Evolutionary conservation across 2,797 vertebrate genomes (phyloP).

Genomic region (Amphiprion clarkii): DNA sequence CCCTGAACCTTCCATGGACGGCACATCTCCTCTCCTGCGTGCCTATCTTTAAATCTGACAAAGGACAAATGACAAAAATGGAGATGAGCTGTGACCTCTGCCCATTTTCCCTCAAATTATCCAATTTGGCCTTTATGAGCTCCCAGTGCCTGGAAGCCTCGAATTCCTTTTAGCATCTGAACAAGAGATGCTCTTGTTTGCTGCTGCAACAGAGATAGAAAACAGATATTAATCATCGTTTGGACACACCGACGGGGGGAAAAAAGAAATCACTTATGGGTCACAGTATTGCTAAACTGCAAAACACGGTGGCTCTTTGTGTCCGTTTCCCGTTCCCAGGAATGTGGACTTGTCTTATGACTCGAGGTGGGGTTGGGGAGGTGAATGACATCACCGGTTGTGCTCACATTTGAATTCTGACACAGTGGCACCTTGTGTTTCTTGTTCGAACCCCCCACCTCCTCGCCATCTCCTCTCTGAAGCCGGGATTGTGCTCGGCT

Average conservation of each 20-base stretch:
- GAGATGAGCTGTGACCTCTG: constrained; percentile 88
- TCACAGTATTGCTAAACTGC: constrained; percentile 89
- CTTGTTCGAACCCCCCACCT: constrained; percentile 73
- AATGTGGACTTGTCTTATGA: constrained; percentile 93
- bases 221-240: constrained; percentile 98
- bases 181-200: constrained; percentile 96
- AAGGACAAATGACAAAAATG: constrained; percentile 38
- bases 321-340: constrained; percentile 89
- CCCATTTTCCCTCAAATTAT: constrained; percentile 90
- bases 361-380: constrained; percentile 90
- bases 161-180: constrained; percentile 85
- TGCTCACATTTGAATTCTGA: constrained; percentile 92
- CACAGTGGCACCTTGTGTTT: constrained; percentile 98
- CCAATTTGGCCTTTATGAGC: constrained; percentile 93
- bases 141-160: constrained; percentile 86
- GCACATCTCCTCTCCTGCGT: constrained; percentile 55
- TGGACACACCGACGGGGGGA: constrained; percentile 85
- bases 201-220: constrained; percentile 90
- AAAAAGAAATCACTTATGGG: constrained; percentile 90
- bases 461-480: constrained; percentile 81
- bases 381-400: constrained; percentile 93
- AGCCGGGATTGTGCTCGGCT: constrained; percentile 89
- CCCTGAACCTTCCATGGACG: constrained; percentile 18
- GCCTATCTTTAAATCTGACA: constrained; percentile 66
- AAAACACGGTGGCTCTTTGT: constrained; percentile 92